phyloP scores from a whole-genome alignment of 2,113 vertebrate species.

The Pao palembangensis region DNA sequence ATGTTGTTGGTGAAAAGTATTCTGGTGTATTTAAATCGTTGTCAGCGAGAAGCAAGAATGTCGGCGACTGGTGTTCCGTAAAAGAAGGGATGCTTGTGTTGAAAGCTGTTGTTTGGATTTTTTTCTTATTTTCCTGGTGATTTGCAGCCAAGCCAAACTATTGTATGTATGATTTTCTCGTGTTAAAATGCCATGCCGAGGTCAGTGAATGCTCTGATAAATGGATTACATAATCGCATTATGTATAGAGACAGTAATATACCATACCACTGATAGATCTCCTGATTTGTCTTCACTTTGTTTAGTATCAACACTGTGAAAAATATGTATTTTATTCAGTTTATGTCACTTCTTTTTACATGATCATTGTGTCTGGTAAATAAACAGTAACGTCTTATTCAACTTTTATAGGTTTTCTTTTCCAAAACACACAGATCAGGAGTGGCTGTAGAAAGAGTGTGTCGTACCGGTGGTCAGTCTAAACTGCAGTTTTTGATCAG shows the following conservation, averaged over 20 bases:
- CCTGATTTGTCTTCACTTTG: conserved; percentile 73
- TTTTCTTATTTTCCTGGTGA: conserved; percentile 9
- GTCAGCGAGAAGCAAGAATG: conserved; percentile 53
- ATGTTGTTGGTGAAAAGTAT: conserved; percentile 19
- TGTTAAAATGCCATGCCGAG: conserved; percentile 43
- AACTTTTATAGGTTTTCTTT: conserved; percentile 8
- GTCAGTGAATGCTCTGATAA: conserved; percentile 60
- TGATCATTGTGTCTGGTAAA: conserved; percentile 77
- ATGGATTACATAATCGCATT: conserved; percentile 51
- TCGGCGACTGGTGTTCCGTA: conserved; percentile 30
- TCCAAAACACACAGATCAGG: neutral
- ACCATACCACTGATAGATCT: conserved; percentile 59
- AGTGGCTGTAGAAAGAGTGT: neutral
- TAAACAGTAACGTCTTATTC: conserved; percentile 69
- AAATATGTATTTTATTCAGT: conserved; percentile 63
- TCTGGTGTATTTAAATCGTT: conserved; percentile 23
- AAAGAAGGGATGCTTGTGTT: conserved; percentile 29
- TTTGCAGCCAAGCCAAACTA: conserved; percentile 20
- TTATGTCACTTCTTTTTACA: conserved; percentile 76
- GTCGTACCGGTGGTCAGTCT: no score
- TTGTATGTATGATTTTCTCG: conserved; percentile 56
- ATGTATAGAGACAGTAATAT: conserved; percentile 65
- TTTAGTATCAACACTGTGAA: conserved; percentile 79
- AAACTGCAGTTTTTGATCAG: no score
- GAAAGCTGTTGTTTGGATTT: conserved; percentile 2